Base-by-base conservation (phyloP, 2,888 invertebrate species). In the Platyscelio sp. region DNA sequence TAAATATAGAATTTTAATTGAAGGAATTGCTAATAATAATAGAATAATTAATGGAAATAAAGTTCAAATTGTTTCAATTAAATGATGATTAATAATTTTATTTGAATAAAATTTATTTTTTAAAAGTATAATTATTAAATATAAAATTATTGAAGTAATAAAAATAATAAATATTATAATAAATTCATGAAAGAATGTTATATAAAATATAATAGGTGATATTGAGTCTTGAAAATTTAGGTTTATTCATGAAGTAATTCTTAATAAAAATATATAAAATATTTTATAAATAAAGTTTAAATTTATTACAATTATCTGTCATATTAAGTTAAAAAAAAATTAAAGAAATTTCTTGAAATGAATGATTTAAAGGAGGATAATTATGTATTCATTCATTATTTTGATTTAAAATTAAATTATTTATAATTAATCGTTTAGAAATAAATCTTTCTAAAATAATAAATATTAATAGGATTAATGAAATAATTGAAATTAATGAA, bases 211-310 rank as follows among this genome's bases (percentile, higher is more conserved):
- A 93, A 96, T 92, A 46, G 95, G 95, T 0, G 96, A 96, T 58
- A 94, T 94, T 89, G 95, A 93, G 94, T 96, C 95, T 95, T 96
- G 96, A 85, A 96, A 92, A 81, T 13, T 81, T 74, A 86, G 20
- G 38, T 75, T 77, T 51, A 54, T 70, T 82, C 80, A 86, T 18
- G 63, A 5, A 54, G 33, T 72, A 11, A 95, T 92, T 95, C 95
- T 94, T 95, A 95, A 95, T 94, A 95, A 88, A 95, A 95, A 95
- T 94, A n/a, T n/a, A 92, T 93, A 38, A 68, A 58, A 63, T 67
- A 94, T 95, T 96, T 96, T 96, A 96, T 95, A 94, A 94, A 95
- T 95, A 95, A 94, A 95, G 94, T 95, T 96, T 96, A 96, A 96
- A 95, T 95, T 95, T 95, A 95, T 95, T 94, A 95, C 94, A 95